A percentile compares a stretch with the other conserved stretches of the same genome.
Conservation (phyloP, 2,888 invertebrate genomes). For the Chaetoderma sp. region DNA sequence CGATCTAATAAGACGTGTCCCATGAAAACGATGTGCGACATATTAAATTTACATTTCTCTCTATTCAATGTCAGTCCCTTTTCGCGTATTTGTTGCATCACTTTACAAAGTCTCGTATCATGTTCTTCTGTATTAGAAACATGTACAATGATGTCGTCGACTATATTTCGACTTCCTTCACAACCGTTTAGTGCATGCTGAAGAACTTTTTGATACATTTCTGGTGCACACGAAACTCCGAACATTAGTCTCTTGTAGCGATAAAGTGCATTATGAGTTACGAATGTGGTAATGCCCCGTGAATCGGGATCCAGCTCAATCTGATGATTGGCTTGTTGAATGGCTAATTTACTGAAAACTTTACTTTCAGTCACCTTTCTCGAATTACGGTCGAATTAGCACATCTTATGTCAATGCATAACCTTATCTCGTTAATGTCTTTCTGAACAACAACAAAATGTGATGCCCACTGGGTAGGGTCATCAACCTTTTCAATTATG, state of each 20-base stretch:
- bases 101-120: background rate
- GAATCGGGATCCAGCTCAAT: constrained; percentile 39
- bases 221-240: constrained; percentile 37
- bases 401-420: too few relatives aligned
- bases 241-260: constrained; percentile 41
- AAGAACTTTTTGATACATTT: constrained; percentile 38
- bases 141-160: too few relatives aligned
- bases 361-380: constrained; percentile 30
- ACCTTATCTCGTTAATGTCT: too few relatives aligned
- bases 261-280: constrained; percentile 37
- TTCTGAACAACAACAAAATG: too few relatives aligned
- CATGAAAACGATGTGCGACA: constrained; percentile 10
- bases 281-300: constrained; percentile 45
- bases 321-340: constrained; percentile 44
- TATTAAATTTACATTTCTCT: constrained; percentile 5
- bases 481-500: constrained; percentile 21
- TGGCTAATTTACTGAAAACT: constrained; percentile 43
- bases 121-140: background rate
- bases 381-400: too few relatives aligned
- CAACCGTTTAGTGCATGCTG: constrained; percentile 19
- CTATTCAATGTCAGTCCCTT: background rate
- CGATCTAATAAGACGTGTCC: too few relatives aligned
- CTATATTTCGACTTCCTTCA: constrained; percentile 31
- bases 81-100: background rate
- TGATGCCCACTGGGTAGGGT: constrained; percentile 20